phyloP scores from a whole-genome alignment of 2,113 vertebrate species.

The Poecilia latipinna region DNA sequence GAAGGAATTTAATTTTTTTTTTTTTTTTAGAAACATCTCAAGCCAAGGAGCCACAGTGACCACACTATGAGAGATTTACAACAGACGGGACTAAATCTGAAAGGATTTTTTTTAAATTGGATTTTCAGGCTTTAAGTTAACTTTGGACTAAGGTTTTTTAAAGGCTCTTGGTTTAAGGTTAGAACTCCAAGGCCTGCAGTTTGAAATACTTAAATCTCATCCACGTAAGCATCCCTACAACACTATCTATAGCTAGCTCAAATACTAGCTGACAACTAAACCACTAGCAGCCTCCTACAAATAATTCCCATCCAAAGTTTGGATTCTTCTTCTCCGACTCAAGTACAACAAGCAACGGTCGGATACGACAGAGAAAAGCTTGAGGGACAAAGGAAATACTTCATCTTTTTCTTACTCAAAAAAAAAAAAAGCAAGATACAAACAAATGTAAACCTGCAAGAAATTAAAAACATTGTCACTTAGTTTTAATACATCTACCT shows the following conservation, averaged over 20 bases:
- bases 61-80: not conserved
- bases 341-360: slow-evolving; percentile 63
- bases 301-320: slow-evolving; percentile 61
- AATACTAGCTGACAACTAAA: slow-evolving; percentile 63
- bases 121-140: slow-evolving; percentile 48
- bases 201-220: slow-evolving; percentile 36
- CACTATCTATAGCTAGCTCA: slow-evolving; percentile 52
- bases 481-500: slow-evolving; percentile 79
- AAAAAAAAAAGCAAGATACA: slow-evolving; percentile 73
- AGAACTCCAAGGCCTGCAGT: slow-evolving; percentile 28
- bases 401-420: slow-evolving; percentile 78
- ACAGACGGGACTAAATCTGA: not conserved
- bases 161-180: slow-evolving; percentile 38
- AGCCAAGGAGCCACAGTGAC: not conserved
- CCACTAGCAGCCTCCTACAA: slow-evolving; percentile 67
- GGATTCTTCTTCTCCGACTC: slow-evolving; percentile 63
- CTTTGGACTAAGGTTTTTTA: slow-evolving; percentile 54
- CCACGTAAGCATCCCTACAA: slow-evolving; percentile 52
- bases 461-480: slow-evolving; percentile 78
- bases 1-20: too few species aligned
- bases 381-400: slow-evolving; percentile 80
- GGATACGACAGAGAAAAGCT: slow-evolving; percentile 69
- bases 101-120: slow-evolving; percentile 9
- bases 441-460: slow-evolving; percentile 81
- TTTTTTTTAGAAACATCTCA: too few species aligned